Evolutionary conservation across 2,797 vertebrate genomes (phyloP).

Genomic region (Gallirallus australis): DNA sequence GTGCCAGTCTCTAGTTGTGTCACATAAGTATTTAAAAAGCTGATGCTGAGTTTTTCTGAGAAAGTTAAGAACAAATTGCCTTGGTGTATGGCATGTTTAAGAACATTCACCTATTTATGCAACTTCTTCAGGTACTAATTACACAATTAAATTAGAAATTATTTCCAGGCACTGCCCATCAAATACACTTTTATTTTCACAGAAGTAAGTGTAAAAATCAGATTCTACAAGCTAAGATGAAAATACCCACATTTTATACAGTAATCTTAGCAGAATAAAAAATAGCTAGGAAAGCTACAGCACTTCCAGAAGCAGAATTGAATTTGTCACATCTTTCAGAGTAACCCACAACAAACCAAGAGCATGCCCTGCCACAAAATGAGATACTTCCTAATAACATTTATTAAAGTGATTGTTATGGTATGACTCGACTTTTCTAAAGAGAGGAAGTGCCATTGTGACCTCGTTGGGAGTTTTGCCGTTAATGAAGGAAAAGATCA

Average conservation of each 20-base stretch:
- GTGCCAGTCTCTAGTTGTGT: not conserved
- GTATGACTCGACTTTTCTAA: slow-evolving; percentile 41
- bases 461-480: slow-evolving; percentile 26
- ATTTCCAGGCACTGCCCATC: not conserved
- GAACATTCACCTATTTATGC: not conserved
- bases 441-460: not conserved
- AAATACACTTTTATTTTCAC: not conserved
- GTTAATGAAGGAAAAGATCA: slow-evolving; percentile 1
- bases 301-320: not conserved
- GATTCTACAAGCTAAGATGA: not conserved
- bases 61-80: not conserved
- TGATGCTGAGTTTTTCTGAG: not conserved
- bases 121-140: slow-evolving; percentile 2
- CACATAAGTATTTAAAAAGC: slow-evolving; percentile 17
- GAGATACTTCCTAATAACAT: slow-evolving; percentile 31
- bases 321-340: not conserved
- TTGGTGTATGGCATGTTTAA: not conserved
- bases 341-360: not conserved
- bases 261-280: not conserved
- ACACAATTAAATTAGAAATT: not conserved
- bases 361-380: not conserved
- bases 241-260: not conserved
- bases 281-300: not conserved
- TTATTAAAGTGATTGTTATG: slow-evolving; percentile 33
- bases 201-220: not conserved